Base-by-base conservation (phyloP, 2,113 vertebrate species). In the Antidorcas marsupialis region DNA sequence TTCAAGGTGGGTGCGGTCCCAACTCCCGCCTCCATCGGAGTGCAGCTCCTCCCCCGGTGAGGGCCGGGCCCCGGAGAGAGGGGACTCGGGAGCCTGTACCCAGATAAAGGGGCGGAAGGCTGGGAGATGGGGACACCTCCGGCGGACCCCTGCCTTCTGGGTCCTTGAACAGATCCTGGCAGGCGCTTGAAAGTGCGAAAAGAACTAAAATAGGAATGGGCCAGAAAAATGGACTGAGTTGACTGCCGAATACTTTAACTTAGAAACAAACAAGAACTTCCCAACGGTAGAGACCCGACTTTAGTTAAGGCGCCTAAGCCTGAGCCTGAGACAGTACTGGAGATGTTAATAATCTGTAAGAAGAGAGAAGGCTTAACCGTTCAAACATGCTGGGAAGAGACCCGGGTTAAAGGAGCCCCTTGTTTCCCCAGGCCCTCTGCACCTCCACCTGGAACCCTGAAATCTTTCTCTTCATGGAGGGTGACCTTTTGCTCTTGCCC, bases 1-100 rank as follows among this genome's bases (percentile, higher is more conserved):
- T 98, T 97, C 95, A 98, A 98, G 98, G 98, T 98, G 96, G 88
- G 98, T 89, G 50, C 10, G 19, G 11, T 15, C 6, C 55, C 10
- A 14, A 5, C 25, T 23, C 28, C 28, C 21, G 8, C 39, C 10
- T 43, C 55, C 53, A 0, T 52, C 14, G 21, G 47, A n/a, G 60
- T 7, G 81, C 94, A 30, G 86, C n/a, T 45, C 19, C 15, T 13
- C 36, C 17, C 9, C 28, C 57, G 62, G 19, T 25, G 1, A 19
- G 39, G n/a, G 11, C 21, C 64, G 39, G 30, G 11, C 21, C 76
- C 62, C 30, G 16, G 64, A 55, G 60, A 53, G 33, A 6, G 60
- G 27, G 39, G 57, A 25, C 15, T 16, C 19, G 16, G 71, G 55
- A 60, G 27, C 45, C 47, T 4, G 45, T 15, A 7, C 21, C 23